Evolutionary conservation across 2,888 invertebrate species (phyloP).

Genomic region (Pteria penguin): DNA sequence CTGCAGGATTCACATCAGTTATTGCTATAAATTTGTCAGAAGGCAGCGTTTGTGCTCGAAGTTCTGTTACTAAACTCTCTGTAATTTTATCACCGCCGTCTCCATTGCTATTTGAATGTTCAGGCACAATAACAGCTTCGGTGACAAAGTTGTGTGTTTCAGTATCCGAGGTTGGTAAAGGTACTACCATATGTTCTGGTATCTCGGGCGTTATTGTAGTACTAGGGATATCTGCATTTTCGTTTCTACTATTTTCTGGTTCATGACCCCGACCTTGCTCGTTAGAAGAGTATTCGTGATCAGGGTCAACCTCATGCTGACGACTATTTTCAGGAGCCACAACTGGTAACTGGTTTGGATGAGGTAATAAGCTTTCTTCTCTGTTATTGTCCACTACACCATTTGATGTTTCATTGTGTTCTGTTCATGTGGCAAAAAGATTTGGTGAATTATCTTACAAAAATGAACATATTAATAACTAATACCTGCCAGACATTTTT

Average conservation of each 20-base stretch:
- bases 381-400: background rate
- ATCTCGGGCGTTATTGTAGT: background rate
- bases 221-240: background rate
- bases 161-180: background rate
- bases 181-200: background rate
- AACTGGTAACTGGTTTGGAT: background rate
- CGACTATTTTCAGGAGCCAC: background rate
- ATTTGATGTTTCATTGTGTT: background rate
- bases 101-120: background rate
- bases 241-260: too few species aligned
- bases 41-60: background rate
- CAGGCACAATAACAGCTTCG: background rate
- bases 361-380: background rate
- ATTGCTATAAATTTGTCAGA: background rate
- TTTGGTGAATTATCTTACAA: too few species aligned
- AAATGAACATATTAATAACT: too few species aligned
- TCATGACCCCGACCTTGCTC: too few species aligned
- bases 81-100: background rate
- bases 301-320: background rate
- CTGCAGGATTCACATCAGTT: background rate
- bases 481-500: too few species aligned
- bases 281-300: too few species aligned
- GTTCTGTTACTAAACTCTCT: background rate
- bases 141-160: background rate
- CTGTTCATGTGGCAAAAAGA: too few species aligned